Evolutionary conservation across 2,888 invertebrate genomes (phyloP).

Genomic region (Pyrrhosoma nymphula): DNA sequence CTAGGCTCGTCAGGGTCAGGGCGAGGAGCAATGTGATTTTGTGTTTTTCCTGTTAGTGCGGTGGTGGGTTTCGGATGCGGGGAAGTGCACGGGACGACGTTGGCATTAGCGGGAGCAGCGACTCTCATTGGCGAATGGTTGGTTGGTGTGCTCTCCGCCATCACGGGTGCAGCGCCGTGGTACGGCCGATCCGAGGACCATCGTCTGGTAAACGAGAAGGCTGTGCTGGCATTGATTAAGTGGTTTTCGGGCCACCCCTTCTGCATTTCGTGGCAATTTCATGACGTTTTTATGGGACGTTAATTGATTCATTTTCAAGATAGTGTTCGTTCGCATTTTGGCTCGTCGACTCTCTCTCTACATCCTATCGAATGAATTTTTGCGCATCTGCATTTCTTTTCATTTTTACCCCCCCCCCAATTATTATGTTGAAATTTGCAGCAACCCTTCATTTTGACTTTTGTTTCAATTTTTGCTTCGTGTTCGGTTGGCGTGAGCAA

Average conservation of each 20-base stretch:
- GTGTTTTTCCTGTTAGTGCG: not conserved
- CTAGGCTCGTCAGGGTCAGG: not conserved
- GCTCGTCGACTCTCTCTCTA: too few species aligned
- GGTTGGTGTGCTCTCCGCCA: not conserved
- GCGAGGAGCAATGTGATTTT: not conserved
- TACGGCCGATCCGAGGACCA: not conserved
- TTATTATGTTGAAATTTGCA: too few species aligned
- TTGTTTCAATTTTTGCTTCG: too few species aligned
- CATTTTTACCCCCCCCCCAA: too few species aligned
- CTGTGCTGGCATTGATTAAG: not conserved
- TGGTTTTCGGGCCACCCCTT: not conserved
- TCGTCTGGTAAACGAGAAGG: not conserved
- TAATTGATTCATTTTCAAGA: not conserved
- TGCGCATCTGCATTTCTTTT: too few species aligned
- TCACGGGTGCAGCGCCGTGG: constrained; percentile 4
- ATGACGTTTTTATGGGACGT: not conserved
- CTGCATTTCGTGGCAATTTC: not conserved
- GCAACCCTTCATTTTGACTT: too few species aligned
- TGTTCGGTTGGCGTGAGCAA: not conserved
- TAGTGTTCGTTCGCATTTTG: too few species aligned
- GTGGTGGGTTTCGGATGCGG: not conserved
- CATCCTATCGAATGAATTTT: too few species aligned
- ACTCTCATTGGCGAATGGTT: not conserved
- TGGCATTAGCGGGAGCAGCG: not conserved
- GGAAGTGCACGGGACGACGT: not conserved